phyloP scores from a whole-genome alignment of 2,797 vertebrate genomes.

The Ctenochaetus hawaiiensis region DNA sequence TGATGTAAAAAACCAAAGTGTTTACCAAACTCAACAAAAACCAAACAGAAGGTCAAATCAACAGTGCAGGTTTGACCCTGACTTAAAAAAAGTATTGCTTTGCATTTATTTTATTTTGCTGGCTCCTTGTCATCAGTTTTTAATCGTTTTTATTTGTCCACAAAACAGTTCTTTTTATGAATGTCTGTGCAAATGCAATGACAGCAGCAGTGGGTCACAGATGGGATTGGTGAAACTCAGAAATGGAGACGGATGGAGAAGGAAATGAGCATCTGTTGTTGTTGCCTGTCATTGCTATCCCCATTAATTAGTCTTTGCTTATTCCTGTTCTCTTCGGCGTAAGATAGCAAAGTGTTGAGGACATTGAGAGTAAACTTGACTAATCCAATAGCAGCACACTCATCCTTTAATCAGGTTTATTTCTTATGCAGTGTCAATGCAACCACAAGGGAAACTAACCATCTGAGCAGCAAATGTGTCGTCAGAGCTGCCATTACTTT shows the following conservation, averaged over 20 bases:
- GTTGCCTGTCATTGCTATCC: constrained; percentile 51
- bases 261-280: constrained; percentile 65
- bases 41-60: not conserved
- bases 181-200: constrained; percentile 41
- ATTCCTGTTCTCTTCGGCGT: constrained; percentile 19
- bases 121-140: constrained; percentile 9
- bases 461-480: not conserved
- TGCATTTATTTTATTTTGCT: not conserved
- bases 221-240: constrained; percentile 49
- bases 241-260: constrained; percentile 45
- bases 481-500: constrained; percentile 7
- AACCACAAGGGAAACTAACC: not conserved
- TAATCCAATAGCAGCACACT: not conserved
- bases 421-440: not conserved
- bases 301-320: constrained; percentile 48
- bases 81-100: not conserved
- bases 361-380: constrained; percentile 18
- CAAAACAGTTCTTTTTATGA: constrained; percentile 25
- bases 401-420: constrained; percentile 24
- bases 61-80: not conserved
- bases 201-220: constrained; percentile 45
- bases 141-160: constrained; percentile 21
- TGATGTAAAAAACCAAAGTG: not conserved
- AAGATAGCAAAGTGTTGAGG: constrained; percentile 11
- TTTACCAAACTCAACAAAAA: not conserved